Percentiles rank a stretch among this genome's conserved stretches.
These are phyloP conservation scores for Aphaenogaster rudis DNA, from an alignment of 1,140 invertebrate species.

Conservation along the genomic window DNA sequence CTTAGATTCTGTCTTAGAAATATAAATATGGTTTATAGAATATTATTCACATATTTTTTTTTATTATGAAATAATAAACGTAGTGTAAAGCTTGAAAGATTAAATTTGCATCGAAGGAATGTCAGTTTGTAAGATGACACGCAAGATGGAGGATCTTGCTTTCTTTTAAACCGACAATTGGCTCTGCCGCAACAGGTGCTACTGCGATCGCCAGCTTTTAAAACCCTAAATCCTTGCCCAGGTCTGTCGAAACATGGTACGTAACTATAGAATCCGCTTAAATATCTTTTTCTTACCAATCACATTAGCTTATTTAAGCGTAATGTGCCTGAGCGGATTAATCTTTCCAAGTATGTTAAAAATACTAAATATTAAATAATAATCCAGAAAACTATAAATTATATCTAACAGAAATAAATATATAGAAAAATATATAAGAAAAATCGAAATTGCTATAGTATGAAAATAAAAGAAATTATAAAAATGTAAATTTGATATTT, in stretches of 20 bases:
- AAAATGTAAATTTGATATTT: background rate
- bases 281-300: constrained; percentile 13
- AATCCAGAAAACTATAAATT: background rate
- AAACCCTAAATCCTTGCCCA: constrained; percentile 63
- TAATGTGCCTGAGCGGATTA: background rate
- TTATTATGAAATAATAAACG: background rate
- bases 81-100: background rate
- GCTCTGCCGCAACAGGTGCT: constrained; percentile 69
- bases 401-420: background rate
- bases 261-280: constrained; percentile 32
- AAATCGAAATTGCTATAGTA: background rate
- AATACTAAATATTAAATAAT: background rate
- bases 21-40: background rate
- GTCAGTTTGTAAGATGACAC: constrained; percentile 46
- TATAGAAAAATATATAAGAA: background rate
- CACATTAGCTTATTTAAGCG: constrained; percentile 25
- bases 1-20: background rate
- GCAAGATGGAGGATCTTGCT: constrained; percentile 52
- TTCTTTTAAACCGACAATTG: constrained; percentile 41
- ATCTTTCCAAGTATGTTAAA: background rate
- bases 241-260: constrained; percentile 37
- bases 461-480: background rate
- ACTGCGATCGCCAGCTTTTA: constrained; percentile 56
- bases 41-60: background rate
- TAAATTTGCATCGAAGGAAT: background rate